phyloP scores from a whole-genome alignment of 1,140 invertebrate species.

The Lepidurus arcticus region DNA sequence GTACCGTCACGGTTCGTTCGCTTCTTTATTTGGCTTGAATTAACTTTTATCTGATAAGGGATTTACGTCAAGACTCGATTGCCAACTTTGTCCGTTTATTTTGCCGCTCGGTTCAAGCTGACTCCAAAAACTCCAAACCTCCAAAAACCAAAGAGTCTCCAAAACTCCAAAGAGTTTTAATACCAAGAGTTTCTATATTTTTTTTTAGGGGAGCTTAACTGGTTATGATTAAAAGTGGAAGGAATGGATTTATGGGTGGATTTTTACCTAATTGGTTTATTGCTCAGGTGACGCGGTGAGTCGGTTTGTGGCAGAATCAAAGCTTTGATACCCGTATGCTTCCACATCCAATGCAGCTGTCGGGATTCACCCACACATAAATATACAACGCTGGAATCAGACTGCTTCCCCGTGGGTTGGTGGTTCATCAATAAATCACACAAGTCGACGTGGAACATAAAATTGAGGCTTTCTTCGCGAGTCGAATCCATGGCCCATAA shows the following conservation, averaged over 20 bases:
- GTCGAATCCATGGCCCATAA: neutral
- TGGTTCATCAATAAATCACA: neutral
- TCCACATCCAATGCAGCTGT: neutral
- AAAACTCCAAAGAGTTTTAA: too few relatives aligned
- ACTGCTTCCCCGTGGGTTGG: neutral
- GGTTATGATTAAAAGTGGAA: neutral
- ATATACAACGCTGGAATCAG: neutral
- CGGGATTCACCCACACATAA: neutral
- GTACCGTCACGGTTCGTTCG: neutral
- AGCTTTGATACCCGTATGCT: constrained; percentile 9
- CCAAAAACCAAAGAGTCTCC: too few relatives aligned
- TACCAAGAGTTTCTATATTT: neutral
- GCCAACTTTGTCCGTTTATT: neutral
- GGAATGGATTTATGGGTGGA: too few relatives aligned
- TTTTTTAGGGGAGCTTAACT: neutral
- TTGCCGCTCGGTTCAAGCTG: neutral
- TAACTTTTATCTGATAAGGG: neutral
- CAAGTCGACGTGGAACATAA: neutral
- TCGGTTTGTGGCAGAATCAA: neutral
- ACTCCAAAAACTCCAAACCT: too few relatives aligned
- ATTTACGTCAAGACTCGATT: neutral
- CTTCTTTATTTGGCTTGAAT: neutral
- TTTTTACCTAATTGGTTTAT: constrained; percentile 12
- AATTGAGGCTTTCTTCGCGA: neutral
- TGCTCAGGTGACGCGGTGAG: neutral